Evolutionary conservation across 2,797 vertebrate genomes (phyloP), one percentile per base, ranked within the genome.

Genomic region (Garrulus glandarius): DNA sequence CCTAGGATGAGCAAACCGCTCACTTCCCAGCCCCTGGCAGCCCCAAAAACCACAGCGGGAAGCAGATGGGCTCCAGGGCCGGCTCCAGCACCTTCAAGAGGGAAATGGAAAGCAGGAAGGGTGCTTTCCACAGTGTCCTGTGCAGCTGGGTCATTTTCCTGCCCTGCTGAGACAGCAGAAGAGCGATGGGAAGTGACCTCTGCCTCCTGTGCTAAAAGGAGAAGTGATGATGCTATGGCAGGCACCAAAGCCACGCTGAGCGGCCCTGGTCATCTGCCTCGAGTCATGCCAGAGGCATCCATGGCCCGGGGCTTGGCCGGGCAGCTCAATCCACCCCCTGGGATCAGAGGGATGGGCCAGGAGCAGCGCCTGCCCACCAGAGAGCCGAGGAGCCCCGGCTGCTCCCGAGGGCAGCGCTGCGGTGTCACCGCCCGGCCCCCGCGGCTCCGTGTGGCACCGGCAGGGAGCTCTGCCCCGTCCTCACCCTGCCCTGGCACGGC

Each of bases 151-250:
- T 9, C 15, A 2, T 49, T 29, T 44, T 34, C 61, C 81, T 93
- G 81, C 70, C 52, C 76, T 36, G 78, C 67, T 81, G 92, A 81
- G 74, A 2, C 11, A 13, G 52, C n/a, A 7, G 8, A 30, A 87
- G 57, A 29, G 78, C 5, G 8, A 26, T 24, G 87, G 93, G 91
- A 92, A 93, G 87, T 93, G 93, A 87, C 67, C 84, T 64, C 84
- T 46, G 61, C 44, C 77, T 23, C 36, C 61, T 3, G 44, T 4
- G 67, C 87, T 72, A 16, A 89, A 95, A 93, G 3, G 2, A 93
- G 93, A 87, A 91, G 93, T 52, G 88, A 64, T 71, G 88, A 64
- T 75, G 87, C 52, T 13, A 2, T 44, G 90, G 36, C 87, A 39
- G 78, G 7, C 5, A 8, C 8, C 65, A 39, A 59, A 27, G 15